Evolutionary conservation across 2,888 invertebrate genomes (phyloP).

Genomic region (Heliconius sara): DNA sequence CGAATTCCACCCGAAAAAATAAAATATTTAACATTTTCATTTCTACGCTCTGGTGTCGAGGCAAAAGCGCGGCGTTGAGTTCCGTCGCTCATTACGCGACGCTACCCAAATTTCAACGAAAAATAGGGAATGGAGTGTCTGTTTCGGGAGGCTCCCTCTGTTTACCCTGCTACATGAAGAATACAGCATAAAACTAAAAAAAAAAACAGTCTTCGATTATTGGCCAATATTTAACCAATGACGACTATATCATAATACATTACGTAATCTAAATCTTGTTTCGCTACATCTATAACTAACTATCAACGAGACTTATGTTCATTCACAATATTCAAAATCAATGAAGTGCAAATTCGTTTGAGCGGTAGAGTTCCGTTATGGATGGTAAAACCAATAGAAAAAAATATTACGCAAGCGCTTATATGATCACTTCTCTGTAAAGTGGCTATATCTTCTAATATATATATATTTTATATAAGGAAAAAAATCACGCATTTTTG

Average conservation of each 20-base stretch:
- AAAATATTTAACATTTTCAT: no score
- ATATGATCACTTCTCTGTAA: slow-evolving; percentile 25
- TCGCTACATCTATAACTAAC: slow-evolving; percentile 38
- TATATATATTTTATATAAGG: not conserved
- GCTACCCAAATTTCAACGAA: no score
- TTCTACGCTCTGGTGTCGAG: no score
- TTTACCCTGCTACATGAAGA: no score
- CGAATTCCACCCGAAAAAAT: no score
- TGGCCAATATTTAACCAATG: slow-evolving; percentile 36
- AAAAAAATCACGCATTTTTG: not conserved
- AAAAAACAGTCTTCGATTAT: slow-evolving; percentile 14
- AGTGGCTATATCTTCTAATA: slow-evolving; percentile 9
- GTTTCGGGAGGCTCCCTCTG: no score
- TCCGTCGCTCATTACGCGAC: no score
- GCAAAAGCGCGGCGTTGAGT: no score
- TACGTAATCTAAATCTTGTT: slow-evolving; percentile 40
- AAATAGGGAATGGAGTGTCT: no score
- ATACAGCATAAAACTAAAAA: no score
- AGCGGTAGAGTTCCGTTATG: slow-evolving; percentile 44
- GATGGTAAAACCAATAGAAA: slow-evolving; percentile 30
- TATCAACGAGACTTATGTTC: slow-evolving; percentile 38
- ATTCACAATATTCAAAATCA: slow-evolving; percentile 46
- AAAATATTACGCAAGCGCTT: slow-evolving; percentile 39
- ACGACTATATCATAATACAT: slow-evolving; percentile 10
- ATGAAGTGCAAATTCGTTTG: slow-evolving; percentile 41